These are phyloP conservation scores for Netelia inedita DNA, from an alignment of 2,888 invertebrate genomes.

Conservation along the genomic window DNA sequence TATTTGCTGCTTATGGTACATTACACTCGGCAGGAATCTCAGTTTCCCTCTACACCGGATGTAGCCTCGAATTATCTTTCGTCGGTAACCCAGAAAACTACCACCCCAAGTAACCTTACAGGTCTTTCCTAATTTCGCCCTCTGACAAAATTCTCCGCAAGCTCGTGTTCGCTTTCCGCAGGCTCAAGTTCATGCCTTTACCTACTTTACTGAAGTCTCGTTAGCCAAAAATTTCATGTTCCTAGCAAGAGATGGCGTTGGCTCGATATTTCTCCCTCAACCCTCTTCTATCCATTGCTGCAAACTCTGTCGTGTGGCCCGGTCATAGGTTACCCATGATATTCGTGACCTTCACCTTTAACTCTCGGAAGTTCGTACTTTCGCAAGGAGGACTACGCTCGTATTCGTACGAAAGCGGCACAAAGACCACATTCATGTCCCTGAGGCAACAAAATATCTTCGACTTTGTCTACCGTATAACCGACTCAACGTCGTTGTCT, in stretches of 20 bases:
- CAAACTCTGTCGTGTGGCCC: slow-evolving; percentile 37
- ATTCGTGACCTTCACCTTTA: slow-evolving; percentile 65
- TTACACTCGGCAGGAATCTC: neutral
- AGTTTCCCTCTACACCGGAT: slow-evolving; percentile 12
- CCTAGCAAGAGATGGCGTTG: slow-evolving; percentile 32
- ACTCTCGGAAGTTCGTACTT: slow-evolving; percentile 38
- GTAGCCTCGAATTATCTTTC: slow-evolving; percentile 15
- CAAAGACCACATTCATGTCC: neutral
- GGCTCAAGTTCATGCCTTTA: neutral
- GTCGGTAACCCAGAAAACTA: slow-evolving; percentile 57
- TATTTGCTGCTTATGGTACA: neutral
- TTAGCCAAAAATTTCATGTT: slow-evolving; percentile 4
- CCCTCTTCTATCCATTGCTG: slow-evolving; percentile 12
- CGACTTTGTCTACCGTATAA: neutral
- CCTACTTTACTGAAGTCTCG: neutral
- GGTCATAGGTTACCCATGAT: slow-evolving; percentile 46
- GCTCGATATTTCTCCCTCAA: neutral
- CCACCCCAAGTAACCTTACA: neutral
- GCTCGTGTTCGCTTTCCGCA: neutral
- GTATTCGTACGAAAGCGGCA: neutral
- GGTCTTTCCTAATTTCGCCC: neutral
- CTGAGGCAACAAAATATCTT: neutral
- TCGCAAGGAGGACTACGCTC: neutral
- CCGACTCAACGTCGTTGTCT: neutral
- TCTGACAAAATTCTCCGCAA: neutral